These are phyloP conservation scores for Eptesicus fuscus DNA, from an alignment of 2,113 vertebrate genomes.

Conservation along the genomic window DNA sequence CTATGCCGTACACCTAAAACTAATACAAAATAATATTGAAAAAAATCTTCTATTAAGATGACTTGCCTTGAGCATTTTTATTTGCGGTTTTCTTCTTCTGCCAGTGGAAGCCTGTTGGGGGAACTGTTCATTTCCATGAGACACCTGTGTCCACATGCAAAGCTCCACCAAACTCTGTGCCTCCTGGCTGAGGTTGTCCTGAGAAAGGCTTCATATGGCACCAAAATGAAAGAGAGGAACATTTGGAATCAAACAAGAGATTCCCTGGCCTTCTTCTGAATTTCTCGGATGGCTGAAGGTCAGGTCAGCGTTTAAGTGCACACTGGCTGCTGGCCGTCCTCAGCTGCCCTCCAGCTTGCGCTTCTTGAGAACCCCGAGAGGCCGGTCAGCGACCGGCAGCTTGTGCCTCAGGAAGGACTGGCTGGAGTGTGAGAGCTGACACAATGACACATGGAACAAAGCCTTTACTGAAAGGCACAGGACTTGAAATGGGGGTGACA, in stretches of 20 bases:
- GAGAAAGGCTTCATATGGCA: not conserved
- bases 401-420: not conserved
- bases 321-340: not conserved
- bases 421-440: no score
- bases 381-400: rapidly evolving
- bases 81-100: not conserved
- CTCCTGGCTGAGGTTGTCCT: not conserved
- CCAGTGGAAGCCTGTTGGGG: not conserved
- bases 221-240: not conserved
- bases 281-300: not conserved
- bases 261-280: not conserved
- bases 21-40: no score
- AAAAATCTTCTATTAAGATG: no score
- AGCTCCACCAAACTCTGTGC: not conserved
- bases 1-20: no score
- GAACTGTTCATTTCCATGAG: not conserved
- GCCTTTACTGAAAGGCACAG: not conserved
- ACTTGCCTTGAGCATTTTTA: not conserved
- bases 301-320: not conserved
- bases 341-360: not conserved
- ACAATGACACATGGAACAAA: not conserved
- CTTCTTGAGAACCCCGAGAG: not conserved
- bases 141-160: not conserved
- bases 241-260: not conserved
- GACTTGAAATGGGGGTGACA: not conserved